Evolutionary conservation across 2,888 invertebrate genomes (phyloP).

Genomic region (Ormyrus thymus): DNA sequence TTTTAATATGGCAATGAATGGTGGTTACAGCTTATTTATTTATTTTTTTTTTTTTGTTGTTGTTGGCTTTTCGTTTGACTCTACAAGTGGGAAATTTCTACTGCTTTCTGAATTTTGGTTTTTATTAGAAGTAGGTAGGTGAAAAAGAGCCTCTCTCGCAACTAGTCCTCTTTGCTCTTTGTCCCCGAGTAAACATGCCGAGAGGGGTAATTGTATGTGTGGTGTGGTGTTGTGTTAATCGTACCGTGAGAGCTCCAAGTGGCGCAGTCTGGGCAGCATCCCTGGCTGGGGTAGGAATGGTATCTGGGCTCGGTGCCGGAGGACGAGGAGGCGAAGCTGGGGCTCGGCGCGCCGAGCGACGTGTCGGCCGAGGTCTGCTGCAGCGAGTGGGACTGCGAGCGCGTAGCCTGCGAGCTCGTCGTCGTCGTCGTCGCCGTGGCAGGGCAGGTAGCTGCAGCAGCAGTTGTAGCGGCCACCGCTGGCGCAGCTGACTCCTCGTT

Average conservation of each 20-base stretch:
- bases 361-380: conserved; percentile 58
- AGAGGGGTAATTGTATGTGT: neutral
- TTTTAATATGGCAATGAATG: neutral
- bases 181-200: neutral
- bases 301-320: conserved; percentile 67
- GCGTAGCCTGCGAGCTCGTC: conserved; percentile 43
- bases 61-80: no score
- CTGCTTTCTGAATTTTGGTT: no score
- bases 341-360: conserved; percentile 49
- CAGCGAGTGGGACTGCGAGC: conserved; percentile 29
- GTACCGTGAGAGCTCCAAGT: conserved; percentile 73
- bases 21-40: no score
- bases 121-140: no score
- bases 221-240: conserved; percentile 40
- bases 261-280: conserved; percentile 73
- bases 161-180: no score
- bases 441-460: conserved; percentile 59
- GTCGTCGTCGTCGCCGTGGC: conserved; percentile 9
- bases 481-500: neutral
- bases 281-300: conserved; percentile 69
- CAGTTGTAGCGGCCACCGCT: conserved; percentile 59
- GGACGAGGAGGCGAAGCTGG: conserved; percentile 63
- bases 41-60: no score
- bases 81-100: no score
- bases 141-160: no score